phyloP scores from a whole-genome alignment of 2,797 vertebrate species.

The Acanthopagrus latus region DNA sequence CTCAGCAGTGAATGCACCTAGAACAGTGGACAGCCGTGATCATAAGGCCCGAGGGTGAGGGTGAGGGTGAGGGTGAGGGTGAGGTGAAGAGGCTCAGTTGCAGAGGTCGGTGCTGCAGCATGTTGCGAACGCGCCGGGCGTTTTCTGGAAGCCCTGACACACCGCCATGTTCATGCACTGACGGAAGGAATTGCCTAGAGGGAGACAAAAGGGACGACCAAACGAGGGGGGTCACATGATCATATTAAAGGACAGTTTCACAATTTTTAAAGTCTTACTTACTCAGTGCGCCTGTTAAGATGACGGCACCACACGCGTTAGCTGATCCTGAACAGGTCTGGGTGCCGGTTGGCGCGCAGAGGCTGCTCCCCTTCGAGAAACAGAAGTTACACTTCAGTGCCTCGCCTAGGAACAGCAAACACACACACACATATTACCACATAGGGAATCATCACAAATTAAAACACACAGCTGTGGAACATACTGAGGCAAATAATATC shows the following conservation, averaged over 20 bases:
- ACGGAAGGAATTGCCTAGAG: constrained; percentile 44
- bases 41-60: background rate
- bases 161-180: constrained; percentile 65
- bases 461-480: background rate
- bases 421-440: background rate
- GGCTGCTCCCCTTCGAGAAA: background rate
- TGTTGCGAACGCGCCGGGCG: background rate
- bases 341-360: constrained; percentile 37
- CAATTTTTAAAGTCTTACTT: constrained; percentile 13
- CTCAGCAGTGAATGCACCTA: background rate
- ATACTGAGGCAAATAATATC: background rate
- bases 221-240: background rate
- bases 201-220: background rate
- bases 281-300: background rate
- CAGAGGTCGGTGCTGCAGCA: constrained; percentile 75
- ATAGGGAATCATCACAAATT: background rate
- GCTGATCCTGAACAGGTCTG: constrained; percentile 39
- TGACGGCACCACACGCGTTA: constrained; percentile 50
- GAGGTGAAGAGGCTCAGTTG: constrained; percentile 53
- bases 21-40: background rate
- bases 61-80: background rate
- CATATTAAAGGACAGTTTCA: background rate
- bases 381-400: constrained; percentile 62
- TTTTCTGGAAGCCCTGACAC: constrained; percentile 44
- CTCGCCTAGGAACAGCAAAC: constrained; percentile 15